Conservation (phyloP, 2,797 vertebrate genomes). For the Rhyacichthys aspro region DNA sequence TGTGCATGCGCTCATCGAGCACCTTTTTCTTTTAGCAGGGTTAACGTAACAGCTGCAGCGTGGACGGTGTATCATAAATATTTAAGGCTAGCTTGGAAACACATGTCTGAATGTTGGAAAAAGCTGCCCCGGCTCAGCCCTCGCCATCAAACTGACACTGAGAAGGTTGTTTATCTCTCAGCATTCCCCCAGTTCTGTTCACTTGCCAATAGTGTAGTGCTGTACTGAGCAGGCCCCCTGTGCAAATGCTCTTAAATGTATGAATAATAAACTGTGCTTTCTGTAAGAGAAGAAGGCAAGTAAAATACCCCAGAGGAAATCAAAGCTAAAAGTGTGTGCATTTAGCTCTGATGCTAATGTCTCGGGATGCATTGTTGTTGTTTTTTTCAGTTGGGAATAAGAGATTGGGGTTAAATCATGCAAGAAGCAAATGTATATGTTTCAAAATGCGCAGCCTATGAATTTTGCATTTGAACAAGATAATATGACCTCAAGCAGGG, state of each 20-base stretch:
- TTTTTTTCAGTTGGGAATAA: conserved; percentile 9
- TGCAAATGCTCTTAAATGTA: conserved; percentile 50
- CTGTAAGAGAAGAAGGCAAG: conserved; percentile 16
- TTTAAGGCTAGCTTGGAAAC: conserved; percentile 32
- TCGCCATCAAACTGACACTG: conserved; percentile 42
- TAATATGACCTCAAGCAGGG: conserved; percentile 11
- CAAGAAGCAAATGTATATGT: conserved; percentile 8
- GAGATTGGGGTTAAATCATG: conserved; percentile 6
- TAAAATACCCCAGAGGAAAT: conserved; percentile 36
- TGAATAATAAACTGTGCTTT: conserved; percentile 44
- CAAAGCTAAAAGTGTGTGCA: conserved; percentile 13
- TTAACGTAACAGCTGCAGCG: conserved; percentile 3
- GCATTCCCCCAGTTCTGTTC: conserved; percentile 1
- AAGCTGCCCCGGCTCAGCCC: conserved; percentile 20
- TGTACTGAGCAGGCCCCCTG: conserved; percentile 34
- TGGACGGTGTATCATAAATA: conserved; percentile 19
- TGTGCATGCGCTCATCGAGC: background rate
- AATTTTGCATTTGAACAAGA: conserved; percentile 41
- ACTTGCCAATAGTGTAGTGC: conserved; percentile 24
- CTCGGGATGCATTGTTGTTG: conserved; percentile 1
- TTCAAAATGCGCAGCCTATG: conserved; percentile 5
- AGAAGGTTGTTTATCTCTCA: conserved; percentile 48
- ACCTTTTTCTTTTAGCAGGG: conserved; percentile 1
- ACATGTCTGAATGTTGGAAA: conserved; percentile 43
- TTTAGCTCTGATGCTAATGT: conserved; percentile 19